phyloP scores from a whole-genome alignment of 2,797 vertebrate genomes.

The Crenuchus spilurus region DNA sequence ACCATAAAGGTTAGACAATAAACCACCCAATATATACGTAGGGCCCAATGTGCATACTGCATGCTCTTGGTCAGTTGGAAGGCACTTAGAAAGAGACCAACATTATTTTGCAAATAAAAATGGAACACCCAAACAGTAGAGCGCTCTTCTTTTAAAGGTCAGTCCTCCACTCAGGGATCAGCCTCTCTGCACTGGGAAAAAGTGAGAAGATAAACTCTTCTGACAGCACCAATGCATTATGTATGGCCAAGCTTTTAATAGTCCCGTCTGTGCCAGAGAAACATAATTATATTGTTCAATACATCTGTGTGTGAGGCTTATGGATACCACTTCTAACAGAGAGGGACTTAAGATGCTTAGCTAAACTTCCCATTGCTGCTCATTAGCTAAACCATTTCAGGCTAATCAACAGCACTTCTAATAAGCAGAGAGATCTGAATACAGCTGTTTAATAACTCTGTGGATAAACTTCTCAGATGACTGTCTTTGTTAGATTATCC shows the following conservation, averaged over 20 bases:
- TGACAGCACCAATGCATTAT: conserved; percentile 60
- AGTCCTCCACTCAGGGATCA: conserved; percentile 45
- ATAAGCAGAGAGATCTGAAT: background rate
- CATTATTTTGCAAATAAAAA: conserved; percentile 38
- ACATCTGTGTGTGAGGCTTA: conserved; percentile 35
- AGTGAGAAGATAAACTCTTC: conserved; percentile 54
- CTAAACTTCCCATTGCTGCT: conserved; percentile 22
- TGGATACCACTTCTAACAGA: conserved; percentile 14
- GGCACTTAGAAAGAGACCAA: conserved; percentile 26
- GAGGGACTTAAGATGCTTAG: conserved; percentile 29
- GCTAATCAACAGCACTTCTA: conserved; percentile 13
- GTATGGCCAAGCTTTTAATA: conserved; percentile 57
- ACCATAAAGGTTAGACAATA: no score
- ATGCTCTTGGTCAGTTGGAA: conserved; percentile 24
- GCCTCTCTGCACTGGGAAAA: conserved; percentile 46
- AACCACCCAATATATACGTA: conserved; percentile 9
- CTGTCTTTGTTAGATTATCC: background rate
- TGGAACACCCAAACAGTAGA: conserved; percentile 31
- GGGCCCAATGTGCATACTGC: background rate
- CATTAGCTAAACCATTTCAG: conserved; percentile 18
- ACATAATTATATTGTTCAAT: conserved; percentile 51
- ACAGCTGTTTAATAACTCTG: background rate
- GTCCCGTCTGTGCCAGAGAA: conserved; percentile 43
- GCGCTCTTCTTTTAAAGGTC: conserved; percentile 59
- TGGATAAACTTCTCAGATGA: conserved; percentile 5